A percentile compares a stretch with the other conserved stretches of the same genome.
Conservation (phyloP, 2,888 invertebrate species). For the Andrena haemorrhoa region DNA sequence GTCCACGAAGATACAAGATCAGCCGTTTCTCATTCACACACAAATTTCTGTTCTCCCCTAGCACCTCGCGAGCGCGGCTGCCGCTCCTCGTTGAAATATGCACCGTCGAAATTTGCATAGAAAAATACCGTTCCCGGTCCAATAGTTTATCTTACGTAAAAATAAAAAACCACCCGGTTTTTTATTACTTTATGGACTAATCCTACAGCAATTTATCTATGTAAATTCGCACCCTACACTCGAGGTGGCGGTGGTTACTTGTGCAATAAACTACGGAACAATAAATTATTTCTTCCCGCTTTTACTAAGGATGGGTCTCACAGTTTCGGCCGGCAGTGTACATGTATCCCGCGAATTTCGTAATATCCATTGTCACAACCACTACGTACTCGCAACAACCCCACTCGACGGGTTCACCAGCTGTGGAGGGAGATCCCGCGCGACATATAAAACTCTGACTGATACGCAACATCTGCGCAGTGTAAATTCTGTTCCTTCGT, state of each 20-base stretch:
- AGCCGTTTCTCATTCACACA: slow-evolving; percentile 11
- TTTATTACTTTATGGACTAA: too few relatives aligned
- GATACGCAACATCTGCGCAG: slow-evolving; percentile 43
- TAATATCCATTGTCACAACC: slow-evolving; percentile 1
- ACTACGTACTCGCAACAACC: slow-evolving; percentile 21
- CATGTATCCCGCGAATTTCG: background rate
- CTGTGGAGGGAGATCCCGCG: slow-evolving; percentile 34
- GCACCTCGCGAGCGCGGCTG: background rate
- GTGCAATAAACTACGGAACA: too few relatives aligned
- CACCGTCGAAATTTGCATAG: slow-evolving; percentile 13
- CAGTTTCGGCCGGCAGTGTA: too few relatives aligned
- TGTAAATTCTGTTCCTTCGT: slow-evolving; percentile 41
- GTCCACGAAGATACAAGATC: background rate
- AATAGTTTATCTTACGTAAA: slow-evolving; percentile 7
- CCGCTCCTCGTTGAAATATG: background rate
- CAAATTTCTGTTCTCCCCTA: slow-evolving; percentile 5
- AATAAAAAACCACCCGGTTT: too few relatives aligned
- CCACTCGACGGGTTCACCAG: slow-evolving; percentile 38
- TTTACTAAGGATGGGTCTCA: too few relatives aligned
- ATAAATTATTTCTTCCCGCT: too few relatives aligned
- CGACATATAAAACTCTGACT: slow-evolving; percentile 65
- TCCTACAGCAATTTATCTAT: too few relatives aligned
- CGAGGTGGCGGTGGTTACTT: too few relatives aligned
- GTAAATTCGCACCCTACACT: too few relatives aligned
- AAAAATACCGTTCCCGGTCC: background rate